Evolutionary conservation across 2,113 vertebrate species (phyloP).

Genomic region (Symphodus melops): DNA sequence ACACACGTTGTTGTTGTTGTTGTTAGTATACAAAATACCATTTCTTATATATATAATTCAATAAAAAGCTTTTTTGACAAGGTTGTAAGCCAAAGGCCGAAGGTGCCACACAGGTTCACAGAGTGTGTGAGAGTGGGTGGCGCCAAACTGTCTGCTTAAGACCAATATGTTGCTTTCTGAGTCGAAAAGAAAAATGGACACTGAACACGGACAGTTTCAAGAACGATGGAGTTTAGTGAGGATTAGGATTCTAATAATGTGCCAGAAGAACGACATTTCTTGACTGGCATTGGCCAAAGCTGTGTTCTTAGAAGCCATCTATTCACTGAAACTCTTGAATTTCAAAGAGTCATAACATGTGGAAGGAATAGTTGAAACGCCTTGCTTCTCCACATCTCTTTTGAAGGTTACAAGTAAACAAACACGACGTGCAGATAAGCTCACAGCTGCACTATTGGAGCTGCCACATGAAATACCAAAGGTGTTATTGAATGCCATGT

Average conservation of each 20-base stretch:
- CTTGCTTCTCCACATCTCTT: not conserved
- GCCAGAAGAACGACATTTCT: conserved; percentile 1
- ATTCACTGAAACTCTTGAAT: not conserved
- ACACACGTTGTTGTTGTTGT: not conserved
- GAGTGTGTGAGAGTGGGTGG: too few species aligned
- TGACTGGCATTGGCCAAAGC: not conserved
- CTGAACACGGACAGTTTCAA: too few species aligned
- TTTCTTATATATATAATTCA: too few species aligned
- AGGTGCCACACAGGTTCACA: too few species aligned
- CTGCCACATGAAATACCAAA: conserved; percentile 13
- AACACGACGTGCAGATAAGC: not conserved
- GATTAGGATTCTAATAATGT: conserved; percentile 22
- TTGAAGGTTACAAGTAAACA: conserved; percentile 16
- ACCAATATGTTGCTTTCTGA: too few species aligned
- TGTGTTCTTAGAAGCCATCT: not conserved
- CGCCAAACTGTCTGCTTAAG: too few species aligned
- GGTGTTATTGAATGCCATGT: conserved; percentile 13
- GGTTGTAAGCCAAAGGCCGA: too few species aligned
- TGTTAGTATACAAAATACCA: too few species aligned
- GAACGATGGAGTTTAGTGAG: too few species aligned
- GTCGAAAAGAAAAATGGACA: too few species aligned
- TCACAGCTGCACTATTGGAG: conserved; percentile 2
- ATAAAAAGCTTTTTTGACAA: too few species aligned
- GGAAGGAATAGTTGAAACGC: not conserved
- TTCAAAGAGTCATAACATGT: not conserved